Base-by-base conservation (phyloP, 2,113 vertebrate genomes). In the Neolamprologus brichardi region DNA sequence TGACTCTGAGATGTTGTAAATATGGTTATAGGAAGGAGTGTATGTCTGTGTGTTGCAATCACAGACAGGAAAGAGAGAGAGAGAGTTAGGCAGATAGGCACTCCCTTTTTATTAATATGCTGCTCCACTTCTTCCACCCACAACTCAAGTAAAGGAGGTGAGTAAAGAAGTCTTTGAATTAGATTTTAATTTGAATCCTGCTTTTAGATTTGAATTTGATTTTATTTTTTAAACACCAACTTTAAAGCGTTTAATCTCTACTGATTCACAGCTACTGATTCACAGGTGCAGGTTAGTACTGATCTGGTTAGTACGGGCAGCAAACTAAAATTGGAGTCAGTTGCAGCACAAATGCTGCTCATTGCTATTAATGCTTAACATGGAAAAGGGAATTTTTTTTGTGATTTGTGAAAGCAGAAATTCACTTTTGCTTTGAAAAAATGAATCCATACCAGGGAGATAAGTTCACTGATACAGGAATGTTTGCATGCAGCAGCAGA, bases 141-240 rank as follows among this genome's bases (percentile, higher is more conserved):
- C 91, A 78, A 41, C 58, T 58, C 80, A 49, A 49, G 70, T 62
- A 60, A 60, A 85, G 25, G 30, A 95, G 94, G 94, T 95, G 93
- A 93, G 94, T 60, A 41, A 8, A n/a, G 28, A 46, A 41, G 13
- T 72, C 20, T 86, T 85, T 60, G 7, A 30, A 79, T 83, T 77
- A 34, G 30, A 81, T 46, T 6, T 6, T 87, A 3, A 70, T 20
- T 8, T 20, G 1, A 60, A 17, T 25, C 8, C 34, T 4, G 32
- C 7, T 79, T 56, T 77, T 79, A 52, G 15, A 30, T 46, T 83
- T 54, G 15, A 1, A 2, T 64, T 64, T 10, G 2, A 12, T 2
- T 25, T 25, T 1, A 3, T 60, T 32, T 37, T 67, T 3, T 0
- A 37, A 60, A 39, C 8, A 7, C 11, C 10, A 18, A 34, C 28